Conservation (phyloP, 1,140 invertebrate genomes). For the Drosophila littoralis region DNA sequence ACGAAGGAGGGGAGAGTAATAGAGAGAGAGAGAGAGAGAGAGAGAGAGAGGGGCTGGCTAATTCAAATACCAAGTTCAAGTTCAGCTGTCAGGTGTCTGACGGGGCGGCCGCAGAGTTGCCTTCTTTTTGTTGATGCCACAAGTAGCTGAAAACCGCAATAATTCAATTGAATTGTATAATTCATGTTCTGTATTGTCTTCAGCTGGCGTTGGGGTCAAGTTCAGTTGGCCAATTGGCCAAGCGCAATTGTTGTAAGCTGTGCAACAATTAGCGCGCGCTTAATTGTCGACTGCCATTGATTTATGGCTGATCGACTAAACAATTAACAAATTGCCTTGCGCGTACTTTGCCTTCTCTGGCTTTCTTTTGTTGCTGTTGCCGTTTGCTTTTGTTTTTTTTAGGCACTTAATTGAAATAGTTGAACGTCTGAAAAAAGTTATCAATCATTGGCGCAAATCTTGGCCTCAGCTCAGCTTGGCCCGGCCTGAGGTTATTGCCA, state of each 20-base stretch:
- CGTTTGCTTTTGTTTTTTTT: conserved; percentile 8
- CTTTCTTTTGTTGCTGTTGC: conserved; percentile 32
- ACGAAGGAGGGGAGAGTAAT: neutral
- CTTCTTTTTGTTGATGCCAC: conserved; percentile 33
- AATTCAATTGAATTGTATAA: conserved; percentile 40
- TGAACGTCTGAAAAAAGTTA: conserved; percentile 50
- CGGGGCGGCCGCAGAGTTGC: conserved; percentile 27
- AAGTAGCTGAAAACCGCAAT: conserved; percentile 35
- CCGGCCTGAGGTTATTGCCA: conserved; percentile 69
- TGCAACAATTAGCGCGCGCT: conserved; percentile 59
- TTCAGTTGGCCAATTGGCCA: conserved; percentile 52
- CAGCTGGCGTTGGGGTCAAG: conserved; percentile 64
- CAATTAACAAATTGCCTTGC: conserved; percentile 76
- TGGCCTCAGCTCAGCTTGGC: conserved; percentile 50
- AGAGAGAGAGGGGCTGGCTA: conserved; percentile 8
- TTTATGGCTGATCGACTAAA: conserved; percentile 59
- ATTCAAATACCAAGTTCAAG: conserved; percentile 55
- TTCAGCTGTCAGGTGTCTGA: conserved; percentile 41
- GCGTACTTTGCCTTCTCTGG: conserved; percentile 56
- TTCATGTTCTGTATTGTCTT: conserved; percentile 66
- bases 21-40: neutral
- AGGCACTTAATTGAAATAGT: conserved; percentile 50
- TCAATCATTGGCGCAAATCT: conserved; percentile 68
- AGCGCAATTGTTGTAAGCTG: conserved; percentile 67
- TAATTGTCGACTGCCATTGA: conserved; percentile 78